These are phyloP conservation scores for Anoplolepis gracilipes DNA, from an alignment of 1,140 invertebrate species.

Conservation along the genomic window DNA sequence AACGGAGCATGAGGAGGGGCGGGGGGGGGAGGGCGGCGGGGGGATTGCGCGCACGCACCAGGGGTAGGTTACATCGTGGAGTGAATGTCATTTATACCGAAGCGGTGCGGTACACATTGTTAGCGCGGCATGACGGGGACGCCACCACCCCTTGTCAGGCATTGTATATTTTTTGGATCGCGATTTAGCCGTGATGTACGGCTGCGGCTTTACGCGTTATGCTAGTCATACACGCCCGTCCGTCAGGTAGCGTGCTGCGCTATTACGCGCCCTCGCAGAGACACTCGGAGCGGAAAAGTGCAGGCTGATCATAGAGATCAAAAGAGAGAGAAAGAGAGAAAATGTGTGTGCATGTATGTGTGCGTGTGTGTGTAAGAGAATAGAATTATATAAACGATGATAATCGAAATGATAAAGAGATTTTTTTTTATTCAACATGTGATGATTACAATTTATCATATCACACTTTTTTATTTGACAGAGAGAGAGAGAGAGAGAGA, in stretches of 20 bases:
- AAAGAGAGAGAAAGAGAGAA: not conserved
- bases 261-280: slow-evolving; percentile 64
- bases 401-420: not conserved
- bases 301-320: not conserved
- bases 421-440: not conserved
- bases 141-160: slow-evolving; percentile 78
- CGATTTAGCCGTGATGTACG: slow-evolving; percentile 85
- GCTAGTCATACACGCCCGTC: slow-evolving; percentile 77
- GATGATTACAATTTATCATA: not conserved
- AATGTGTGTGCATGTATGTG: too few relatives aligned
- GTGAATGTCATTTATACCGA: slow-evolving; percentile 81
- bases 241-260: slow-evolving; percentile 66
- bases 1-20: not conserved
- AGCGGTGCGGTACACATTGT: slow-evolving; percentile 80
- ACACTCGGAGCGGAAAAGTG: slow-evolving; percentile 52
- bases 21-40: not conserved
- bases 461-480: too few relatives aligned
- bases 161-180: slow-evolving; percentile 86
- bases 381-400: not conserved
- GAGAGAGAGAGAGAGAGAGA: too few relatives aligned
- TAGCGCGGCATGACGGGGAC: slow-evolving; percentile 75
- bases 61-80: slow-evolving; percentile 72
- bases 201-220: slow-evolving; percentile 81
- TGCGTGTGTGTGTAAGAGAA: too few relatives aligned
- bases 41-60: slow-evolving; percentile 44